These are phyloP conservation scores for Thamnaconus septentrionalis DNA, from an alignment of 2,113 vertebrate species.

Conservation along the genomic window DNA sequence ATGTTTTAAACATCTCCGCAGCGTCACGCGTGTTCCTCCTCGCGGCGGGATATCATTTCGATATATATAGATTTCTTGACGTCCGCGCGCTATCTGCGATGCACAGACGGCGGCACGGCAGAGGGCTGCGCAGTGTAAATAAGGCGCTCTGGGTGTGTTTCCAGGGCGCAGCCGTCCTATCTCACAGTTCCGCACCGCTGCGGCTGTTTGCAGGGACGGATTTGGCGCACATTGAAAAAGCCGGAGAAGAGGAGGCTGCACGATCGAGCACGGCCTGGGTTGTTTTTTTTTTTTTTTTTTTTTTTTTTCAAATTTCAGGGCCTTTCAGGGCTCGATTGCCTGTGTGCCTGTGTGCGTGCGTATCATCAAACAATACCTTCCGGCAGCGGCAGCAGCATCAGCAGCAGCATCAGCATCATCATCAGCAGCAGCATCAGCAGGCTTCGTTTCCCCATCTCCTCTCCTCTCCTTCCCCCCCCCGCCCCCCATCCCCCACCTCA, in stretches of 20 bases:
- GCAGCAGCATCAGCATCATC: conserved; percentile 25
- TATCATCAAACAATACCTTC: conserved; percentile 44
- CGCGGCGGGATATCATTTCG: too few relatives aligned
- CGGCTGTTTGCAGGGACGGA: conserved; percentile 35
- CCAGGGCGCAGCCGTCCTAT: neutral
- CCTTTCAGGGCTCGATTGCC: too few relatives aligned
- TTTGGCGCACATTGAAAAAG: conserved; percentile 32
- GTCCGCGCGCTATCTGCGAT: too few relatives aligned
- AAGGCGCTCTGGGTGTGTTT: neutral
- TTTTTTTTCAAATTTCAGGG: too few relatives aligned
- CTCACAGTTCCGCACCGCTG: conserved; percentile 58
- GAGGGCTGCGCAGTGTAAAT: neutral
- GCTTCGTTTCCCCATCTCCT: neutral
- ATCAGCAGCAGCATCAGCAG: conserved; percentile 29
- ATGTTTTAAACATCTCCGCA: too few relatives aligned
- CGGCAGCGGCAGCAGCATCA: conserved; percentile 13
- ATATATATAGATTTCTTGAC: too few relatives aligned
- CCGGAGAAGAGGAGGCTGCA: neutral
- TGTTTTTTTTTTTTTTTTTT: too few relatives aligned
- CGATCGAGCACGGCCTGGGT: too few relatives aligned
- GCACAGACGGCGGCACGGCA: too few relatives aligned
- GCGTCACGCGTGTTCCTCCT: too few relatives aligned
- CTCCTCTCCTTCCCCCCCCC: neutral
- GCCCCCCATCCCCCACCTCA: too few relatives aligned
- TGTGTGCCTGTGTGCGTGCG: too few relatives aligned